Conservation (phyloP, 2,113 vertebrate species). For the Mohoua ochrocephala region DNA sequence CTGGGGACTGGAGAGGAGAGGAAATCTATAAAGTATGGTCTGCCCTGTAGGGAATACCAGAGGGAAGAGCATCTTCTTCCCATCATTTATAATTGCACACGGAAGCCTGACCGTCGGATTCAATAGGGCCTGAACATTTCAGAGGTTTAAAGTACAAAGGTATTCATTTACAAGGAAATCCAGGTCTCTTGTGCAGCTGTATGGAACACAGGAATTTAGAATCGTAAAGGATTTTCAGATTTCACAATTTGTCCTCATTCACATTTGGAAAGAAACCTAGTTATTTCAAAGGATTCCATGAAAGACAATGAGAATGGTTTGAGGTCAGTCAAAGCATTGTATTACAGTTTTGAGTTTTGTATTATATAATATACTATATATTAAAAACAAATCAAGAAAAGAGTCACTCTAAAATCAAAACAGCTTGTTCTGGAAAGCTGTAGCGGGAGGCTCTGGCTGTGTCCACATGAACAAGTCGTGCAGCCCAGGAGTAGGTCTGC, state of each 20-base stretch:
- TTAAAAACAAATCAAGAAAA: constrained; percentile 42
- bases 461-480: background rate
- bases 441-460: background rate
- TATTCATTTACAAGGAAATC: background rate
- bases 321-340: constrained; percentile 56
- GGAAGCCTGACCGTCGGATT: background rate
- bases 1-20: background rate
- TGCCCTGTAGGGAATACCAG: background rate
- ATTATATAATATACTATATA: constrained; percentile 58
- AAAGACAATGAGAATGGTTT: constrained; percentile 53
- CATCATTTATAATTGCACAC: background rate
- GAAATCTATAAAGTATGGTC: background rate
- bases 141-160: background rate
- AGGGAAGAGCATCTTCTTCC: background rate
- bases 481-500: background rate
- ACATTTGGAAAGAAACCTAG: constrained; percentile 38
- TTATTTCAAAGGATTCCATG: constrained; percentile 13
- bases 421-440: constrained; percentile 33
- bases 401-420: constrained; percentile 33
- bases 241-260: constrained; percentile 34
- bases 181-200: background rate
- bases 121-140: background rate
- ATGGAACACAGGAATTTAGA: background rate
- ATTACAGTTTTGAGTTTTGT: constrained; percentile 15
- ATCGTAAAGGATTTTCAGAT: background rate